These are phyloP conservation scores for Phaethornis superciliosus DNA, from an alignment of 2,113 vertebrate genomes.

Conservation along the genomic window DNA sequence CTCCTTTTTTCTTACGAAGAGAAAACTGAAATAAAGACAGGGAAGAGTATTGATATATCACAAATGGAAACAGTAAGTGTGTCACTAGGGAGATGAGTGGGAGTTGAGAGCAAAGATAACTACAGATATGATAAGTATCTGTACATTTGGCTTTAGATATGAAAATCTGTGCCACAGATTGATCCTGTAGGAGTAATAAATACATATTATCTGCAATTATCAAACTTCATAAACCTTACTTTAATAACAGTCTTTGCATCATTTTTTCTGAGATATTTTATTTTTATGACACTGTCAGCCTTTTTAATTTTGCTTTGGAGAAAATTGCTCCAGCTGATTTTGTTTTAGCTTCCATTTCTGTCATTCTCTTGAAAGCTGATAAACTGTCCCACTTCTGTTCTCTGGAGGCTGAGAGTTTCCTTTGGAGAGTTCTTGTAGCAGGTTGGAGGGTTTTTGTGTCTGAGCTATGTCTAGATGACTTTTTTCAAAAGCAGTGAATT, in stretches of 20 bases:
- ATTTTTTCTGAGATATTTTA: slow-evolving; percentile 35
- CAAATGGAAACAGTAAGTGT: slow-evolving; percentile 35
- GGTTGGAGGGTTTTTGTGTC: not conserved
- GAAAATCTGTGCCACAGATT: slow-evolving; percentile 40
- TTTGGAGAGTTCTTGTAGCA: not conserved
- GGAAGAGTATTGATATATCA: slow-evolving; percentile 34
- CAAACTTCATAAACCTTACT: slow-evolving; percentile 62
- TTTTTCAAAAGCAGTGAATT: not conserved
- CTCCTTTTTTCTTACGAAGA: not conserved
- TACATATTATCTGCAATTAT: slow-evolving; percentile 72
- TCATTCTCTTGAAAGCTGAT: not conserved
- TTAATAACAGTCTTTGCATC: slow-evolving; percentile 42
- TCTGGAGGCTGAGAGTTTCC: not conserved
- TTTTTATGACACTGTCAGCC: slow-evolving; percentile 59
- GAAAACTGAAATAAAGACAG: slow-evolving; percentile 38
- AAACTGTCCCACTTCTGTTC: not conserved
- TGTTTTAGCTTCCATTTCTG: not conserved
- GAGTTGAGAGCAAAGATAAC: slow-evolving; percentile 50
- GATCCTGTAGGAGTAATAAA: slow-evolving; percentile 67
- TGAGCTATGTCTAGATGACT: not conserved
- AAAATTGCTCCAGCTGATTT: slow-evolving; percentile 47
- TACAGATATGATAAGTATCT: slow-evolving; percentile 29
- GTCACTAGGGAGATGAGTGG: slow-evolving; percentile 39
- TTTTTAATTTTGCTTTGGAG: slow-evolving; percentile 61
- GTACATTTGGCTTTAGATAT: slow-evolving; percentile 27